Percentiles rank a stretch among this genome's conserved stretches.
Evolutionary conservation across 2,113 vertebrate genomes (phyloP).

Genomic region (Scopus umbretta): DNA sequence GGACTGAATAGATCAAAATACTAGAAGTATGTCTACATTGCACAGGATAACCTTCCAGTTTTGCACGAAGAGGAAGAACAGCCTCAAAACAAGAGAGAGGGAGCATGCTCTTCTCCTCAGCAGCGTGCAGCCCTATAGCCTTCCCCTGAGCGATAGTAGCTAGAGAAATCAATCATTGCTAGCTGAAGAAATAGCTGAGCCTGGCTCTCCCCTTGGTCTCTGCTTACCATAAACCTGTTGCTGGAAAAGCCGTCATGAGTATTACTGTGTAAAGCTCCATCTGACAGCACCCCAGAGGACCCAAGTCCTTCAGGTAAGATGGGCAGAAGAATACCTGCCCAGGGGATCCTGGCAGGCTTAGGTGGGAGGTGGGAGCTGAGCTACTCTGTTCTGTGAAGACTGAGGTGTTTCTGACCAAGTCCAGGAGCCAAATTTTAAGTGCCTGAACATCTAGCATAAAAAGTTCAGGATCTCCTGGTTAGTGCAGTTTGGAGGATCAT

Average conservation of each 20-base stretch:
- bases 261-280: not conserved
- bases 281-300: not conserved
- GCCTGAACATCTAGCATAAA: not conserved
- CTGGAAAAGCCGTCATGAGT: not conserved
- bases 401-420: not conserved
- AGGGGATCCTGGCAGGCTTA: not conserved
- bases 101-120: not conserved
- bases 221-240: not conserved
- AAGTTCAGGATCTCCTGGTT: not conserved
- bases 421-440: not conserved
- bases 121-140: not conserved
- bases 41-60: not conserved
- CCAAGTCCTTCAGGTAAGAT: not conserved
- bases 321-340: not conserved
- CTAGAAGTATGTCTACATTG: not conserved
- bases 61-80: not conserved
- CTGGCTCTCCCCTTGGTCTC: not conserved
- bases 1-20: not conserved
- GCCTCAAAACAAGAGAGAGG: not conserved
- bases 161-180: not conserved
- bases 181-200: not conserved
- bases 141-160: constrained; percentile 16
- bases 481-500: not conserved
- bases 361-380: not conserved
- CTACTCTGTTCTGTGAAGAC: not conserved